A percentile compares a stretch with the other conserved stretches of the same genome.
phyloP scores from a whole-genome alignment of 2,888 invertebrate genomes.

The Epistrophe eligans region DNA sequence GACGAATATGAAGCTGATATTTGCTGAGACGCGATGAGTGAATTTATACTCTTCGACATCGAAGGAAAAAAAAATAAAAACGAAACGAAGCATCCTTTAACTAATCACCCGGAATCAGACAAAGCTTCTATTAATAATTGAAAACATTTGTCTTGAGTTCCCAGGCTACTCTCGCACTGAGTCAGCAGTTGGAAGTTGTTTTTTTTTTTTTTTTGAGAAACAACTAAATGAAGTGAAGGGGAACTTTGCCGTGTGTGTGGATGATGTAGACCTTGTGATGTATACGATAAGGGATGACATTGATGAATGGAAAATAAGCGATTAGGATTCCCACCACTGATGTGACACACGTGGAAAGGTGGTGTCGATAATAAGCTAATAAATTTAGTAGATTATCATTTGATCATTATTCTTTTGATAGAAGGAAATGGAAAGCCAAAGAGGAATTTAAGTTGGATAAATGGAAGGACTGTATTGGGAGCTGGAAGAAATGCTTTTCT shows the following conservation, averaged over 20 bases:
- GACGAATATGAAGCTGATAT: slow-evolving; percentile 74
- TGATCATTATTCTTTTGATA: not conserved
- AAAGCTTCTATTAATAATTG: slow-evolving; percentile 65
- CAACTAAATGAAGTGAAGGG: slow-evolving; percentile 35
- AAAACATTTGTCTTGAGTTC: slow-evolving; percentile 65
- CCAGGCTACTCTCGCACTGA: slow-evolving; percentile 3
- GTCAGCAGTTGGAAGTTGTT: slow-evolving; percentile 36
- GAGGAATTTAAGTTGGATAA: not conserved
- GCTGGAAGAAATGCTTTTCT: not conserved
- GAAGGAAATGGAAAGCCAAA: not conserved
- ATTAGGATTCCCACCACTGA: slow-evolving; percentile 43
- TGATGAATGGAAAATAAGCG: slow-evolving; percentile 61
- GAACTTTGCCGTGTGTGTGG: slow-evolving; percentile 7
- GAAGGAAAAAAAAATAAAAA: not conserved
- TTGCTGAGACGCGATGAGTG: slow-evolving; percentile 64
- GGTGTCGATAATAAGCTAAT: slow-evolving; percentile 60
- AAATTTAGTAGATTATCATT: slow-evolving; percentile 40
- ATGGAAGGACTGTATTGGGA: not conserved
- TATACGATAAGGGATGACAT: slow-evolving; percentile 58
- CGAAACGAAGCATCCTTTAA: slow-evolving; percentile 38
- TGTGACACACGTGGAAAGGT: slow-evolving; percentile 68
- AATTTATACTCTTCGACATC: slow-evolving; percentile 47
- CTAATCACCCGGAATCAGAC: slow-evolving; percentile 66
- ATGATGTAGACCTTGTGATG: slow-evolving; percentile 44
- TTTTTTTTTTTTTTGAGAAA: slow-evolving; percentile 15